Percentiles rank a stretch among this genome's conserved stretches.
Conservation (phyloP, 2,888 invertebrate species). For the Amiota communis region DNA sequence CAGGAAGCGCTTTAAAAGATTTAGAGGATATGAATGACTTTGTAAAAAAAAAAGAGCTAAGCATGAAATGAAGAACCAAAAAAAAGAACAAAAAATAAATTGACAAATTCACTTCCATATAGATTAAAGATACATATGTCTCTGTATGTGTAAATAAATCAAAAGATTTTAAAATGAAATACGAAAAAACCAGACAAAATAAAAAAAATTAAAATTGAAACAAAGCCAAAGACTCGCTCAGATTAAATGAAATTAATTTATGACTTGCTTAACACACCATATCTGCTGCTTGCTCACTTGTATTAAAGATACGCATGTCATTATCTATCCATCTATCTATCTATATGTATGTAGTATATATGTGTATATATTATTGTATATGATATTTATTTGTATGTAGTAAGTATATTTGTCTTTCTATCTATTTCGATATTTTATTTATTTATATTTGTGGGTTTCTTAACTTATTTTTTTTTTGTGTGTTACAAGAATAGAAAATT, state of each 20-base stretch:
- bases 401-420: not conserved
- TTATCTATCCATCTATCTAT: constrained; percentile 35
- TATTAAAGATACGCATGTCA: constrained; percentile 44
- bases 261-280: constrained; percentile 48
- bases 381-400: too few species aligned
- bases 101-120: too few species aligned
- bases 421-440: constrained; percentile 30
- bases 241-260: constrained; percentile 49
- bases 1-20: constrained; percentile 16
- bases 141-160: too few species aligned
- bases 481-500: constrained; percentile 49
- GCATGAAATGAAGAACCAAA: too few species aligned
- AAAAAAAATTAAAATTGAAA: not conserved
- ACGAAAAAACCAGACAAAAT: too few species aligned
- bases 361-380: not conserved
- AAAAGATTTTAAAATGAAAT: too few species aligned
- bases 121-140: too few species aligned
- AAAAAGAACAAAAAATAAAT: too few species aligned
- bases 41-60: too few species aligned
- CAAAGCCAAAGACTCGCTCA: constrained; percentile 24
- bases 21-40: not conserved
- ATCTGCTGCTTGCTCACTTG: constrained; percentile 36
- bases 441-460: not conserved
- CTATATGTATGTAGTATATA: not conserved
- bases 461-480: not conserved